Conservation (phyloP, 1,140 invertebrate genomes). For the Oscheius sp. region DNA sequence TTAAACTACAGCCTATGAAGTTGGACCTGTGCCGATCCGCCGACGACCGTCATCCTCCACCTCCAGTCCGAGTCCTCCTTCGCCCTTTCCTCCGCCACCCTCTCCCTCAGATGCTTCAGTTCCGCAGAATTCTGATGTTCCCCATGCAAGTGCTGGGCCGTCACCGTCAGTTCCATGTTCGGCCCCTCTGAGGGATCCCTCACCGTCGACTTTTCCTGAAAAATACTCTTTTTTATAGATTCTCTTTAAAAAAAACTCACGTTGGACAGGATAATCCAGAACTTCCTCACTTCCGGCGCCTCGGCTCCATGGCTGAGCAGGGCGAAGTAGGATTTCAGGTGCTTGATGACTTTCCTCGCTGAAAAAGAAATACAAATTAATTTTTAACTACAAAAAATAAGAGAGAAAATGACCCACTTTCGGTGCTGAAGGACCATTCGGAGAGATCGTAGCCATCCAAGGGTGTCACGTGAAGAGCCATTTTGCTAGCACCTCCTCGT, state of each 20-base stretch:
- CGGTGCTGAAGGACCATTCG: neutral
- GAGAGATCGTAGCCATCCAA: neutral
- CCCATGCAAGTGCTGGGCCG: too few relatives aligned
- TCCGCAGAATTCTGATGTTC: neutral
- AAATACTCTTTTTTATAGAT: too few relatives aligned
- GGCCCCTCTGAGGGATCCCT: too few relatives aligned
- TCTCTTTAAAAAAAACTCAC: too few relatives aligned
- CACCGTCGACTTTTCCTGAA: too few relatives aligned
- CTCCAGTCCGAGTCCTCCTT: neutral
- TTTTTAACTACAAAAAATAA: neutral
- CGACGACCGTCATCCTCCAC: neutral
- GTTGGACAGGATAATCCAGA: neutral
- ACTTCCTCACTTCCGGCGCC: neutral
- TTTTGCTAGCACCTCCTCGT: neutral
- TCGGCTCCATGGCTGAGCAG: neutral
- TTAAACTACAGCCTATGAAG: too few relatives aligned
- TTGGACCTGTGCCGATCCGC: neutral
- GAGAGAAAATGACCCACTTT: neutral
- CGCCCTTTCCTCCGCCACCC: neutral
- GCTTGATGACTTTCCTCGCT: neutral
- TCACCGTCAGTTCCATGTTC: too few relatives aligned
- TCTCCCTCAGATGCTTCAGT: neutral
- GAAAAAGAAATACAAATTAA: neutral
- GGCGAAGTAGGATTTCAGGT: neutral
- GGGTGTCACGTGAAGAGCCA: neutral